A percentile compares a stretch with the other conserved stretches of the same genome.
Conservation (phyloP, 2,888 invertebrate genomes). For the Netelia virgata region DNA sequence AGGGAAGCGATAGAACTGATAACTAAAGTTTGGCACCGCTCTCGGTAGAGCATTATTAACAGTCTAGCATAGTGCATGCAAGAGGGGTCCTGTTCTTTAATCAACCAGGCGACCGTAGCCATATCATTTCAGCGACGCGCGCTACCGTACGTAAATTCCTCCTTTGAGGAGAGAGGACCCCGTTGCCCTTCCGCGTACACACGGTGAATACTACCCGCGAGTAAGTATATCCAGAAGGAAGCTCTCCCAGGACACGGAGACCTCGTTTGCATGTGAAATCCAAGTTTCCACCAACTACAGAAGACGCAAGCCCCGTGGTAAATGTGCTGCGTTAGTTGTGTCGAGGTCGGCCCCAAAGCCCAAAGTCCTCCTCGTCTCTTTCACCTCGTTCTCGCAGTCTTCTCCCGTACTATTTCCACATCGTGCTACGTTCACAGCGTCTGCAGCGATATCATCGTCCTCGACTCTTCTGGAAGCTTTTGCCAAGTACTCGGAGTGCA, state of each 20-base stretch:
- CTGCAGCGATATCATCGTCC: slow-evolving; percentile 55
- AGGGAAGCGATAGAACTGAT: slow-evolving; percentile 19
- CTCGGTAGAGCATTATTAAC: slow-evolving; percentile 19
- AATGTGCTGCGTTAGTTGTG: slow-evolving; percentile 11
- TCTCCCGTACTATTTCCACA: not conserved
- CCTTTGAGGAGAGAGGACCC: slow-evolving; percentile 32
- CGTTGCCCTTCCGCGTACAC: slow-evolving; percentile 21
- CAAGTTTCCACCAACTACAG: slow-evolving; percentile 47
- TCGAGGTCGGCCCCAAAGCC: slow-evolving; percentile 20
- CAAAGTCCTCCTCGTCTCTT: slow-evolving; percentile 38
- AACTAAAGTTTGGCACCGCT: slow-evolving; percentile 10
- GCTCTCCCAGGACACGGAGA: slow-evolving; percentile 37
- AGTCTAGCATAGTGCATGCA: slow-evolving; percentile 15
- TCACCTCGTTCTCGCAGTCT: slow-evolving; percentile 24
- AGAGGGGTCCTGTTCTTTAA: slow-evolving; percentile 48
- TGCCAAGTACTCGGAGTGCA: slow-evolving; percentile 19
- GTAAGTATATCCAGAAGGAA: slow-evolving; percentile 7
- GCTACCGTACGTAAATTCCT: slow-evolving; percentile 46
- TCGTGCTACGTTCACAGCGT: slow-evolving; percentile 21
- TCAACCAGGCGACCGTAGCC: slow-evolving; percentile 35
- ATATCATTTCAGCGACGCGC: slow-evolving; percentile 28
- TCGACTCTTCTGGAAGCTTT: slow-evolving; percentile 26
- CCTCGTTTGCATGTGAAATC: slow-evolving; percentile 60
- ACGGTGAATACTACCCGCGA: slow-evolving; percentile 16
- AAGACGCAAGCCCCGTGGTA: slow-evolving; percentile 33